Evolutionary conservation across 2,888 invertebrate species (phyloP), one percentile per base, ranked within the genome.

Genomic region (Sesia bembeciformis): DNA sequence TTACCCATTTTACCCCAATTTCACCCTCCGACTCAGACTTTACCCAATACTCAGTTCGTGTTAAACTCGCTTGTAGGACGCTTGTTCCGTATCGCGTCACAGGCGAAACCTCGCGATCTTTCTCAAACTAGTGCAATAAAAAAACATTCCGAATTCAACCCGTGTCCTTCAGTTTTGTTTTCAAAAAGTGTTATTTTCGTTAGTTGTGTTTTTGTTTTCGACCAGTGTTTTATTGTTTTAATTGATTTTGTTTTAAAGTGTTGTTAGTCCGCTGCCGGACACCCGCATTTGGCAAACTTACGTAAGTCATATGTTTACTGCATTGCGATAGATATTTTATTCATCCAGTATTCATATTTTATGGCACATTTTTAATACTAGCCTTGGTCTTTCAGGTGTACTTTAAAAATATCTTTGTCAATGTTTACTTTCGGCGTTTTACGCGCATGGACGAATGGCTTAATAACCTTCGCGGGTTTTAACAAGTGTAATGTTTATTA

Each of bases 231-330:
- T 39, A 56, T 53, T 56, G 43, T 52, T 58, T 59, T 54, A 42
- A 54, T 60, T 62, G 58, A 57, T 58, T 58, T 57, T 57, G 60
- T 63, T 60, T 60, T 57, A 8, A 8, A 8, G 7, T n/a, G 49
- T n/a, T 5, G 5, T 49, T 49, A 8, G 52, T 43, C 41, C 43
- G 53, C 51, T 52, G 57, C 40, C 57, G 56, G 53, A 56, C 56
- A 52, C 54, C 56, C 59, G 63, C 66, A 61, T 62, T 64, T 64
- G 60, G 74, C 65, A 60, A 83, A 84, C 83, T 88, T 88, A 88
- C 87, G 88, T 88, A 88, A 88, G 88, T 75, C 39, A 23, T 50
- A 57, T 81, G 75, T 76, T 77, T 77, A 80, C 87, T 87, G 88
- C 88, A 88, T 70, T 88, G 88, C 88, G 86, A 83, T 84, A 67